A percentile compares a stretch with the other conserved stretches of the same genome.
Evolutionary conservation across 2,888 invertebrate species (phyloP).

Genomic region (Venusia cambrica): DNA sequence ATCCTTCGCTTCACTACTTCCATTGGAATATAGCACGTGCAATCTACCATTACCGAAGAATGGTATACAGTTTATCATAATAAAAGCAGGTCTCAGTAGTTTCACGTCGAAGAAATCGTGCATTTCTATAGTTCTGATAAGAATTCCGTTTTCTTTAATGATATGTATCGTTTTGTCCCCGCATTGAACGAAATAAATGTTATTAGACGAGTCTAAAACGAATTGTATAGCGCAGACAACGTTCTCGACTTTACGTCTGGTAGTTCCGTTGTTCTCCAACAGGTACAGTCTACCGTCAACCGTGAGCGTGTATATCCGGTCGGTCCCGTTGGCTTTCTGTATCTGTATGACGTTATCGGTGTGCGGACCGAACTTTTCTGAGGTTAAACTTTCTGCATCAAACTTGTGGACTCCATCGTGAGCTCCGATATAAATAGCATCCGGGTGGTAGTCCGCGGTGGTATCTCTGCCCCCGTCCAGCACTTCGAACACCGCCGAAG

Average conservation of each 20-base stretch:
- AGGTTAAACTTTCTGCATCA: slow-evolving; percentile 47
- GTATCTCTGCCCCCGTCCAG: slow-evolving; percentile 60
- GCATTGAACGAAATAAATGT: slow-evolving; percentile 57
- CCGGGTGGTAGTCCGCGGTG: slow-evolving; percentile 51
- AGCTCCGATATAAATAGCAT: slow-evolving; percentile 53
- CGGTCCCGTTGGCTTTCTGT: slow-evolving; percentile 57
- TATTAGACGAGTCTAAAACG: slow-evolving; percentile 61
- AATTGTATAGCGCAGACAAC: slow-evolving; percentile 54
- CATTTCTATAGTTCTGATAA: slow-evolving; percentile 38
- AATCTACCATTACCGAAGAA: slow-evolving; percentile 53
- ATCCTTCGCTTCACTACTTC: slow-evolving; percentile 52
- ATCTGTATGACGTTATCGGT: slow-evolving; percentile 56
- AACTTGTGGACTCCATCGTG: slow-evolving; percentile 57
- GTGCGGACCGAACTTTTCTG: slow-evolving; percentile 53
- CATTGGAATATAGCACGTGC: slow-evolving; percentile 52
- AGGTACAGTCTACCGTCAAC: slow-evolving; percentile 44
- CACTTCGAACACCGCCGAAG: slow-evolving; percentile 56
- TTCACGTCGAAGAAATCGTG: slow-evolving; percentile 50
- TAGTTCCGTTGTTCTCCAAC: slow-evolving; percentile 49
- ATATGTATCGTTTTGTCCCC: slow-evolving; percentile 47
- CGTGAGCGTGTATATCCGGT: slow-evolving; percentile 49
- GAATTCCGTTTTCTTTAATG: slow-evolving; percentile 41
- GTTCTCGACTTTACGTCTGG: slow-evolving; percentile 40
- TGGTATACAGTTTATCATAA: slow-evolving; percentile 58
- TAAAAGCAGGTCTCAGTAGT: slow-evolving; percentile 55